These are phyloP conservation scores for Chionomys nivalis DNA, from an alignment of 2,113 vertebrate genomes.

Conservation along the genomic window DNA sequence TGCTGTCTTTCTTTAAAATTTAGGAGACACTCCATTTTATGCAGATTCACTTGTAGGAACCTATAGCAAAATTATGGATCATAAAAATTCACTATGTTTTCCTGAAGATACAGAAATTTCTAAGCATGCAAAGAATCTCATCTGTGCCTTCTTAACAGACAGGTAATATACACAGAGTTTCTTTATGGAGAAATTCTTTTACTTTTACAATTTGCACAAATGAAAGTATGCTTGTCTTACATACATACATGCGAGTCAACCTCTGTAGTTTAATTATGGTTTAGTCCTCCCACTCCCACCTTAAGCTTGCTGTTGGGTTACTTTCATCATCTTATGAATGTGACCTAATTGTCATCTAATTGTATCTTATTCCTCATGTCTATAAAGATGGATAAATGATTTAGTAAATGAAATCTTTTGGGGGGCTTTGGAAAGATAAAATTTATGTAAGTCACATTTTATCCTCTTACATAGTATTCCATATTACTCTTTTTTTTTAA, in stretches of 20 bases:
- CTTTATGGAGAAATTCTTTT: conserved; percentile 42
- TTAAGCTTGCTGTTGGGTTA: conserved; percentile 9
- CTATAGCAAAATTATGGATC: conserved; percentile 99
- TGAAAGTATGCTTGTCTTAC: background rate
- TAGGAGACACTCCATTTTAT: conserved; percentile 98
- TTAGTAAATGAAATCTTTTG: background rate
- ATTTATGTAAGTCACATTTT: conserved; percentile 35
- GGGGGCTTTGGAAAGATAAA: background rate
- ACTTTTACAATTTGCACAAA: conserved; percentile 23
- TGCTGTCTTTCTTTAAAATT: conserved; percentile 75
- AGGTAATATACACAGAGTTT: conserved; percentile 86
- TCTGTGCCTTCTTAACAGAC: conserved; percentile 98
- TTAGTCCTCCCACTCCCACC: conserved; percentile 3
- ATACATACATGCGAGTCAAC: background rate
- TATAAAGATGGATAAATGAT: background rate
- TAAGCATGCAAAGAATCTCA: conserved; percentile 97
- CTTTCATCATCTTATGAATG: background rate
- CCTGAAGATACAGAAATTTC: conserved; percentile 99
- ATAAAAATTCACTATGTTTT: conserved; percentile 98
- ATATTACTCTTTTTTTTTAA: background rate
- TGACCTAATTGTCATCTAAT: conserved; percentile 1
- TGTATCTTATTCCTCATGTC: background rate
- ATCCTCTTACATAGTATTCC: background rate
- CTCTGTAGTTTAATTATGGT: conserved; percentile 33
- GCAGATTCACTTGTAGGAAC: conserved; percentile 99